Base-by-base conservation (phyloP, 2,113 vertebrate genomes). In the Ondatra zibethicus region DNA sequence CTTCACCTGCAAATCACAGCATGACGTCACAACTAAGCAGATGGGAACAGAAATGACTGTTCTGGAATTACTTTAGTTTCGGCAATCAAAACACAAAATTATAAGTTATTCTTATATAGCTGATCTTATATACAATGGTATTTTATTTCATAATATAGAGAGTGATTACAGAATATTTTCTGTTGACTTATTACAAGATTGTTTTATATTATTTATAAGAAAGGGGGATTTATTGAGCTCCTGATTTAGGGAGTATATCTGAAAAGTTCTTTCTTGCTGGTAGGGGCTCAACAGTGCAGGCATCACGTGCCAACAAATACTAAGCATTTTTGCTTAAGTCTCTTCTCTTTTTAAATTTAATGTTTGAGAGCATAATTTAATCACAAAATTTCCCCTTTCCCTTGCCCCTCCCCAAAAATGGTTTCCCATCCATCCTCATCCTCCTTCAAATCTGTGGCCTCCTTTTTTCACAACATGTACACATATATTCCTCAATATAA, bases 21-120 rank as follows among this genome's bases (percentile, higher is more conserved):
- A 50, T 72, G 39, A 58, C 66, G n/a, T 72, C 42, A 80, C 70
- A 45, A 68, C 55, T 42, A 23, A 84, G 65, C 33, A 11, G 6
- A 0, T 19, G 52, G 23, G 52, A 82, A 61, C 3, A 25, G 23
- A 82, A 70, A 86, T 23, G 19, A 39, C 50, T 33, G 42, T 21
- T 16, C 8, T 39, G 45, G 0, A 9, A 16, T 72, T 5, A n/a
- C 21, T 36, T 70, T 55, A 81, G 16, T 82, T 89, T 92, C 25
- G 14, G 25, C 36, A 55, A 58, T 81, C 66, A 68, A 95, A 95
- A 72, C 47, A n/a, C 16, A 65, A 93, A 92, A 92, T 66, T 72
- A 33, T 3, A 4, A 42, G 88, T 90, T 78, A 84, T 36, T 14
- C 77, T 84, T 52, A 61, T 31, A 36, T 73, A 87, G n/a, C 33